Conservation (phyloP, 2,888 invertebrate genomes). For the Blastobasis adustella region DNA sequence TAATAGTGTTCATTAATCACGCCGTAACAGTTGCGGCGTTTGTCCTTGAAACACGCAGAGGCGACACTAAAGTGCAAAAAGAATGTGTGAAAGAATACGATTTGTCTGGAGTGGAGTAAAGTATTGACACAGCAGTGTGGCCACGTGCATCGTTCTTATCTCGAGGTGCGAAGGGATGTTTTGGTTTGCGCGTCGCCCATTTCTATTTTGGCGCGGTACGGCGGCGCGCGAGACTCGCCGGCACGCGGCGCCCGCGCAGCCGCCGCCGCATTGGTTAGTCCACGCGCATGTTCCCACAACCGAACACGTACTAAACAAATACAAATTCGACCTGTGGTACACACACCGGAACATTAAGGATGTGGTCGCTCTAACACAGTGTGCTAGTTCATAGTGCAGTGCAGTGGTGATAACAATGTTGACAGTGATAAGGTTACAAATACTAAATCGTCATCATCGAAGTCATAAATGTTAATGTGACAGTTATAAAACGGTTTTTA, state of each 20-base stretch:
- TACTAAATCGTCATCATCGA: neutral
- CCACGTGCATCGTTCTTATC: slow-evolving; percentile 2
- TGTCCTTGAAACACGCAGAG: neutral
- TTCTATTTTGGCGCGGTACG: slow-evolving; percentile 60
- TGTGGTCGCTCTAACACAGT: neutral
- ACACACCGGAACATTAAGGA: no score
- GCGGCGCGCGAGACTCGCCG: slow-evolving; percentile 32
- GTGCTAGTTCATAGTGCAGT: neutral
- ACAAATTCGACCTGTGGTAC: no score
- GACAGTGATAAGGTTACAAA: neutral
- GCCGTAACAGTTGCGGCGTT: no score
- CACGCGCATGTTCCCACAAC: slow-evolving; percentile 47
- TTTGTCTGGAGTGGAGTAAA: neutral
- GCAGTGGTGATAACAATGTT: neutral
- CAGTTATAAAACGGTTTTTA: neutral
- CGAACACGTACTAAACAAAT: slow-evolving; percentile 38
- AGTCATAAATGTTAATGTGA: neutral
- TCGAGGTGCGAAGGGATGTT: slow-evolving; percentile 7
- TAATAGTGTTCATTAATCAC: no score
- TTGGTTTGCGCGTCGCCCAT: slow-evolving; percentile 10
- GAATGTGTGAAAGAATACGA: slow-evolving; percentile 1
- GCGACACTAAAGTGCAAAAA: neutral
- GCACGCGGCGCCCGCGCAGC: slow-evolving; percentile 28
- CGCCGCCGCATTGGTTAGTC: slow-evolving; percentile 58
- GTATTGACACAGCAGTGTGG: neutral